Base-by-base conservation (phyloP, 2,888 invertebrate genomes). In the Heliothis peltigera region DNA sequence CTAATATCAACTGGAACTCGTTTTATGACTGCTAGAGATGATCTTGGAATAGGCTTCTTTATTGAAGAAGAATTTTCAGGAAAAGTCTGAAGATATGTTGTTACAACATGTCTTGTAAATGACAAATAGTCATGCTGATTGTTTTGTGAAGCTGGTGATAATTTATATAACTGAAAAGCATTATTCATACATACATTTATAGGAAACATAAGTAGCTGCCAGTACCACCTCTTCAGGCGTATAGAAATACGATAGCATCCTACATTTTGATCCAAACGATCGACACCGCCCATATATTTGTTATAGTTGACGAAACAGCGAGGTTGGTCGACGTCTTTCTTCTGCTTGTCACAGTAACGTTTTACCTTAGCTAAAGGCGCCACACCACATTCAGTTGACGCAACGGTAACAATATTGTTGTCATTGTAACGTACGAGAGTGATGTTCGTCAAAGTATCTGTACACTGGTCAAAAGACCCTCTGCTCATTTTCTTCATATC, bases 261-360 rank as follows among this genome's bases (percentile, higher is more conserved):
- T 8, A 58, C 51, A 59, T 75, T 75, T 70, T 70, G 70, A 56
- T 74, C 70, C 1, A 70, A 60, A 2, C 63, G 59, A 19, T 58
- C 67, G 8, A 69, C 66, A 48, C 69, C 75, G 25, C 70, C 64
- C 67, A 69, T 71, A 62, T 39, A 74, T 65, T 49, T 68, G 28
- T 70, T 74, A 48, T 72, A 75, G 18, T 69, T 71, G 22, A 72
- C 25, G 48, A 71, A 63, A 22, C 63, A 75, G 15, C 64, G 44
- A 17, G 74, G 68, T 68, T 65, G 67, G 56, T 74, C 63, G 43
- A 74, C 68, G 44, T 70, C 70, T 21, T 62, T 64, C 18, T 70
- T 67, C 43, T 75, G 62, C 43, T 75, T 70, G n/a, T 68, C 47
- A 22, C 47, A 47, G 5, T 68, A 63, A 54, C 63, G 39, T 53